Base-by-base conservation (phyloP, 2,113 vertebrate genomes). In the Triplophysa tibetana region DNA sequence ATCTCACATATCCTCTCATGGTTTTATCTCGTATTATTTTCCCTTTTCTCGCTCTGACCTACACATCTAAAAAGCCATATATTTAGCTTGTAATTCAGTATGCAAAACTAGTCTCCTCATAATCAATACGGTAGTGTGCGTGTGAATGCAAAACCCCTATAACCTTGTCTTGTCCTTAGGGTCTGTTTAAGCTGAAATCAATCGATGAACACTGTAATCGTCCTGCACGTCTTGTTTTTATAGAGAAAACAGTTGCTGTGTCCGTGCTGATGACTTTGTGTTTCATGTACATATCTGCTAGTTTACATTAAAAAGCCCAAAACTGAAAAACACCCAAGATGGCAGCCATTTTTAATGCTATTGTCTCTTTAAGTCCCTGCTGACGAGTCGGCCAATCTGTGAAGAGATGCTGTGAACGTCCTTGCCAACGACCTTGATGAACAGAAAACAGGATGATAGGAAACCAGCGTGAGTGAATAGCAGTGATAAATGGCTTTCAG, bases 341-440 rank as follows among this genome's bases (percentile, higher is more conserved):
- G 75, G 81, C 73, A 65, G 60, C 79, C 9, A 14, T 45, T 50
- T 2, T 50, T 41, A 21, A 73, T 41, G 24, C 19, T 24, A 41
- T 86, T 87, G 88, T 86, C 85, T 83, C 92, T 92, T 93, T 91
- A 92, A 91, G 83, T 56, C 68, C 66, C 21, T 70, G 75, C 82
- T 41, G 23, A 52, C 58, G 14, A 41, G 3, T 50, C 80, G 78
- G 81, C 92, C 90, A 90, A 92, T 89, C 82, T 82, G 64, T 24
- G 17, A 50, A 45, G 70, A 70, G 84, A 61, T 70, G 85, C 67
- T 48, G 67, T 77, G 86, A 61, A 79, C 29, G 87, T 91, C 91
- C 88, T 92, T 91, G 91, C 78, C 48, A 9, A 66, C 54, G 88
- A 91, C 91, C 90, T 92, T 92, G 89, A 83, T 76, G 63, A 81